phyloP scores from a whole-genome alignment of 2,888 invertebrate species.

The Ornithoptera priamus region DNA sequence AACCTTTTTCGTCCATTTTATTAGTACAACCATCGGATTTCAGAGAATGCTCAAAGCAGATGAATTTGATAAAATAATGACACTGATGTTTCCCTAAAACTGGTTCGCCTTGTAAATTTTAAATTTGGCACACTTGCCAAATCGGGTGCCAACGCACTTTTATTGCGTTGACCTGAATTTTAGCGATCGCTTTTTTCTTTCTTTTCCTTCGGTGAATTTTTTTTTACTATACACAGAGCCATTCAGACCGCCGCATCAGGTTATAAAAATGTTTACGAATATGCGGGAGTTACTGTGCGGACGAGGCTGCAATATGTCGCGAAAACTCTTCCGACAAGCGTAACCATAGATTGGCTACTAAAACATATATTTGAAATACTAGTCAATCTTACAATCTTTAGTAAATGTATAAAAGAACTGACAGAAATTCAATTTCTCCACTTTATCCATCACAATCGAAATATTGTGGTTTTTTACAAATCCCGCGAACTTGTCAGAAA shows the following conservation, averaged over 20 bases:
- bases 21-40: neutral
- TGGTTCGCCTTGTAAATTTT: conserved; percentile 36
- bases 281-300: neutral
- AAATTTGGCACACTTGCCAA: conserved; percentile 37
- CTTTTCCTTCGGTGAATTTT: no score
- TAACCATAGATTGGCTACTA: no score
- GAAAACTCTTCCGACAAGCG: no score
- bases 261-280: neutral
- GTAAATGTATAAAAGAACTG: no score
- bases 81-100: conserved; percentile 4
- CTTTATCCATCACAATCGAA: no score
- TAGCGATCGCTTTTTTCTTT: conserved; percentile 47
- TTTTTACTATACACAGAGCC: conserved; percentile 15
- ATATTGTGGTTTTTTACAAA: no score
- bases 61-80: conserved; percentile 1
- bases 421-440: no score
- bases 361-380: no score
- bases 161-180: conserved; percentile 56
- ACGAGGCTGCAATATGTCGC: neutral
- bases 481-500: no score
- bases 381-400: no score
- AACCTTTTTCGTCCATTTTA: no score
- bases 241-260: neutral
- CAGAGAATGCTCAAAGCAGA: neutral
- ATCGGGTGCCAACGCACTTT: conserved; percentile 48